A percentile compares a stretch with the other conserved stretches of the same genome.
Conservation (phyloP, 1,140 invertebrate species). For the Zaprionus capensis region DNA sequence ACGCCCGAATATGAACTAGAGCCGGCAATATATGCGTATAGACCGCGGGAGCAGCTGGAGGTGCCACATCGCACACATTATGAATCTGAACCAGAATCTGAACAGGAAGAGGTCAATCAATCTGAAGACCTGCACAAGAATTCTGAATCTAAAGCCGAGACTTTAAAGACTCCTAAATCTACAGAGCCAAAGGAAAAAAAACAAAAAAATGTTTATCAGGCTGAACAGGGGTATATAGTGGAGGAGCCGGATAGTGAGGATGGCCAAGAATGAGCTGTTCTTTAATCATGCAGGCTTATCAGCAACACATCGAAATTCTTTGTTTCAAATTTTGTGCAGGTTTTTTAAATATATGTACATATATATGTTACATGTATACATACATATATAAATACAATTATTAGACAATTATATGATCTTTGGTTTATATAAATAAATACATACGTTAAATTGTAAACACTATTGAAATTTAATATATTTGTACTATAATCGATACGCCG, state of each 20-base stretch:
- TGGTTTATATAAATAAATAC: not conserved
- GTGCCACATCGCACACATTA: not conserved
- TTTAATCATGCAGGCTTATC: conserved; percentile 4
- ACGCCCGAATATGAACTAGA: not conserved
- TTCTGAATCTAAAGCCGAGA: not conserved
- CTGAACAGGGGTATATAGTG: conserved; percentile 66
- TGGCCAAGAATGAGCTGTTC: conserved; percentile 9
- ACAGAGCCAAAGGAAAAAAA: conserved; percentile 22
- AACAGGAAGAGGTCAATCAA: not conserved
- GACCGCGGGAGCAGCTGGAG: not conserved
- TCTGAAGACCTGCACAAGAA: not conserved
- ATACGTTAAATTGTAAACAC: not conserved
- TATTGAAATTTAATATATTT: too few species aligned
- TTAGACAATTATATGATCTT: not conserved
- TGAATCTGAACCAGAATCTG: not conserved
- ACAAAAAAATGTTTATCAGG: conserved; percentile 50
- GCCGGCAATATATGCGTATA: not conserved
- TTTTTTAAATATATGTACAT: conserved; percentile 4
- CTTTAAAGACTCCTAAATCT: not conserved
- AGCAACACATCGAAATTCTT: conserved; percentile 1
- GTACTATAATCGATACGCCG: too few species aligned
- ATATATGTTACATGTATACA: not conserved
- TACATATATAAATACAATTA: conserved; percentile 12
- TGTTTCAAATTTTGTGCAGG: conserved; percentile 5
- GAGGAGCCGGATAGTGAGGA: conserved; percentile 68